Percentiles rank a stretch among this genome's conserved stretches.
Evolutionary conservation across 1,140 invertebrate genomes (phyloP).

Genomic region (Polypedilum pembai): DNA sequence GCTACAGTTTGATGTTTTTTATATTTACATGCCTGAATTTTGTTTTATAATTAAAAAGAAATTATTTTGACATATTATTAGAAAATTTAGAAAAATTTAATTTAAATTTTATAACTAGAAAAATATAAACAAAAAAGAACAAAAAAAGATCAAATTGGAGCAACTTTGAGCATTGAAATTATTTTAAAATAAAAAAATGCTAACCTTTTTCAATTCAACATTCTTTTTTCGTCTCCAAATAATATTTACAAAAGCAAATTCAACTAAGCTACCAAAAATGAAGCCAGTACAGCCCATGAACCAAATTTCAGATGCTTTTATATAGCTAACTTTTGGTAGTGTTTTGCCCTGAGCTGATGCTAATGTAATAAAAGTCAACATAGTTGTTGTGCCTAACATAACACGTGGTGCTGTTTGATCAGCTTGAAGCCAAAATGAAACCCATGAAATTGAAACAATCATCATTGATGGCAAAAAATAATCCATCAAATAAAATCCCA

Average conservation of each 20-base stretch:
- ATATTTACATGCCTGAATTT: too few relatives aligned
- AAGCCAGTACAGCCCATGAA: slow-evolving; percentile 78
- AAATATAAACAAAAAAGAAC: not conserved
- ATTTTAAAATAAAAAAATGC: not conserved
- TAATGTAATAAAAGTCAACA: slow-evolving; percentile 79
- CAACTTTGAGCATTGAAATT: not conserved
- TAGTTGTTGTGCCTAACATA: slow-evolving; percentile 71
- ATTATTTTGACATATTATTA: too few relatives aligned
- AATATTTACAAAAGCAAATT: slow-evolving; percentile 85
- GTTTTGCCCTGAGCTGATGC: slow-evolving; percentile 75
- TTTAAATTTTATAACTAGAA: too few relatives aligned
- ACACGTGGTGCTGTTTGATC: slow-evolving; percentile 76
- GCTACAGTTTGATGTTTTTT: too few relatives aligned
- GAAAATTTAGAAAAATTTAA: too few relatives aligned
- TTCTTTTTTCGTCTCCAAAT: slow-evolving; percentile 77
- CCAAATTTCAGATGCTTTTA: slow-evolving; percentile 86
- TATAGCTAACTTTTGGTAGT: slow-evolving; percentile 79
- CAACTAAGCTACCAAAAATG: slow-evolving; percentile 76
- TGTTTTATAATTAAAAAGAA: too few relatives aligned
- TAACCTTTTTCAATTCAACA: slow-evolving; percentile 64
- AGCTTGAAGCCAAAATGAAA: slow-evolving; percentile 82
- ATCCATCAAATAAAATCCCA: slow-evolving; percentile 83
- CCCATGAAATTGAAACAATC: slow-evolving; percentile 82
- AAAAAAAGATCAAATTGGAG: not conserved
- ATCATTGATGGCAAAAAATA: slow-evolving; percentile 84